Base-by-base conservation (phyloP, 30 jellyfish, hydroid and myxozoan genomes). In the Rhopilema esculentum region DNA sequence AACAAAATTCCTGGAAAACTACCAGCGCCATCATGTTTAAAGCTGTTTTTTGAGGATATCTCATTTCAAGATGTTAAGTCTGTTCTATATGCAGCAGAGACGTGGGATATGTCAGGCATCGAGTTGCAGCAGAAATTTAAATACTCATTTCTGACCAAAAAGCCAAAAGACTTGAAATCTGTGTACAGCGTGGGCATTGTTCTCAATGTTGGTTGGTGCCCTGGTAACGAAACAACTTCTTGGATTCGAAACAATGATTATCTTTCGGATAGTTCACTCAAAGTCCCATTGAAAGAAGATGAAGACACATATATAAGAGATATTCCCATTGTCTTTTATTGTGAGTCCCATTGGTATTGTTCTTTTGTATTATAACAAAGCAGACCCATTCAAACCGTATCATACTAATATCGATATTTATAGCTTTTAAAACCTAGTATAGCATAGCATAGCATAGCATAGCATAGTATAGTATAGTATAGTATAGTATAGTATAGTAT, bases 181-280 rank as follows among this genome's bases (percentile, higher is more conserved):
- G 57, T 68, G 1, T 92, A 28, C 71, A 68, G 65, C 24, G 68
- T 92, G 16, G 30, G 84, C 23, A 93, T 77, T 19, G 96, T 92
- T 23, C 79, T 92, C 61, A 92, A 92, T 29, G 64, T 80, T 12
- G 96, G 96, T 24, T 92, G 98, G 98, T 92, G 98, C 71, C 85
- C 98, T 0, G 69, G 68, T 1, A 87, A 75, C 18, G 65, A 61
- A 4, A 31, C 87, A 4, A 32, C 67, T 17, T 40, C 75, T 20
- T 92, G 98, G 98, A 50, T 92, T 26, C 69, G 96, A 68, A 75
- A 86, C 63, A 69, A 93, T 24, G 98, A 92, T 51, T 92, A 75
- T 21, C 85, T 85, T 23, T 86, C 91, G 27, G 91, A 26, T 1
- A 22, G 76, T 9, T 62, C 77, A 8, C 51, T 75, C 70, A 61